Percentiles rank a stretch among this genome's conserved stretches.
phyloP scores from a whole-genome alignment of 1,140 invertebrate species.

The Calycopis cecrops region DNA sequence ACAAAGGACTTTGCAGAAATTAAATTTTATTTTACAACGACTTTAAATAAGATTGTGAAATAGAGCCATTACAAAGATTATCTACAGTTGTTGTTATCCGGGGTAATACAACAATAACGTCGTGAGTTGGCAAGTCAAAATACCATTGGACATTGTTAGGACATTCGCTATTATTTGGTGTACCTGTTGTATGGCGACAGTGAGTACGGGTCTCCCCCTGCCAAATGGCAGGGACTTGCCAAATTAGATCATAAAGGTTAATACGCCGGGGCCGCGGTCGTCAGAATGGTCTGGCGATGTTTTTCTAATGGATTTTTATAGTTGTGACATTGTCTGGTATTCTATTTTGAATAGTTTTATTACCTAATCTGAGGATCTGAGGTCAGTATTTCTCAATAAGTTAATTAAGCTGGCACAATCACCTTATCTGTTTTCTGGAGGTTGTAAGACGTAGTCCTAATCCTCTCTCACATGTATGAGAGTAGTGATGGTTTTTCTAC shows the following conservation, averaged over 20 bases:
- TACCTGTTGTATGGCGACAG: slow-evolving; percentile 38
- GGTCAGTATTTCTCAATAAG: too few relatives aligned
- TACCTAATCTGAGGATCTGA: background rate
- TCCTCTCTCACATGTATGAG: too few relatives aligned
- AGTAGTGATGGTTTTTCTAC: too few relatives aligned
- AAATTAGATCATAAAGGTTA: slow-evolving; percentile 53
- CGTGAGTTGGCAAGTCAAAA: slow-evolving; percentile 29
- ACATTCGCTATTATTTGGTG: slow-evolving; percentile 19
- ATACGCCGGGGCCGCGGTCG: slow-evolving; percentile 29
- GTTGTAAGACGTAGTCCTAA: too few relatives aligned
- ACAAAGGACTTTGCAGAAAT: too few relatives aligned
- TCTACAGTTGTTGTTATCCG: too few relatives aligned
- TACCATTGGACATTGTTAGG: slow-evolving; percentile 21
- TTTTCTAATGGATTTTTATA: slow-evolving; percentile 28
- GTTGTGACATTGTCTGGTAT: slow-evolving; percentile 6
- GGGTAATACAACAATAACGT: slow-evolving; percentile 1
- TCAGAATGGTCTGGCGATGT: slow-evolving; percentile 20
- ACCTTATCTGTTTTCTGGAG: too few relatives aligned
- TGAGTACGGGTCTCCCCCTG: slow-evolving; percentile 27
- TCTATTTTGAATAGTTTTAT: background rate
- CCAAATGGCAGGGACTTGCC: slow-evolving; percentile 39
- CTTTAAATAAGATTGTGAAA: too few relatives aligned
- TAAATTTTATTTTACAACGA: too few relatives aligned
- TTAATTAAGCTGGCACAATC: too few relatives aligned
- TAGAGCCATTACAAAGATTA: too few relatives aligned